Conservation (phyloP, 2,888 invertebrate genomes). For the Polyommatus iphigenia region DNA sequence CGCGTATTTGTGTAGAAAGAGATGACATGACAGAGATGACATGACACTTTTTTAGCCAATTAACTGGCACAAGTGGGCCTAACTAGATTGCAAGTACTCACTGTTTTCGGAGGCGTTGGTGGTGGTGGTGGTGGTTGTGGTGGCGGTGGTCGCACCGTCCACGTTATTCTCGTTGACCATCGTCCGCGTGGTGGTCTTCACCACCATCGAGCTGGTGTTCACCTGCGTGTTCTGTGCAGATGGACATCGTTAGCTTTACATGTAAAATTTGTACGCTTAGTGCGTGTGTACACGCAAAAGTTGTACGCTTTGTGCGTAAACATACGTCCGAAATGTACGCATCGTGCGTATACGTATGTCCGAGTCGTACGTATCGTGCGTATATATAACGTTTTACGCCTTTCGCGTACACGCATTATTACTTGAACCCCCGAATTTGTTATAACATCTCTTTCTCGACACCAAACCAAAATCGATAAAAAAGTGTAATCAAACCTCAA, state of each 20-base stretch:
- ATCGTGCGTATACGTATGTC: neutral
- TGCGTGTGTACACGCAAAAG: neutral
- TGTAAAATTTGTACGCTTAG: neutral
- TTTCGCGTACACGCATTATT: too few species aligned
- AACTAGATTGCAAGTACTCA: slow-evolving; percentile 57
- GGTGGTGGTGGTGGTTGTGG: slow-evolving; percentile 64
- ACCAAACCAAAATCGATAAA: too few species aligned
- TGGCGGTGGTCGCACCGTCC: slow-evolving; percentile 61
- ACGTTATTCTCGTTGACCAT: slow-evolving; percentile 70
- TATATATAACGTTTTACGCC: slow-evolving; percentile 4
- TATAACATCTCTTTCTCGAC: too few species aligned
- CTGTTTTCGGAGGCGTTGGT: slow-evolving; percentile 74
- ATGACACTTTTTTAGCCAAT: too few species aligned
- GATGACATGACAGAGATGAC: too few species aligned
- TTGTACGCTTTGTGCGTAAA: neutral
- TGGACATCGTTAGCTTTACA: neutral
- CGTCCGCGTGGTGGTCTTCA: slow-evolving; percentile 82
- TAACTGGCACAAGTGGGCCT: neutral
- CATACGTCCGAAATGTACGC: neutral
- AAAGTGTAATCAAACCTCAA: too few species aligned
- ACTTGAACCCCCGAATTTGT: too few species aligned
- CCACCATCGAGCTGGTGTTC: slow-evolving; percentile 78
- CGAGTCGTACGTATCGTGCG: neutral
- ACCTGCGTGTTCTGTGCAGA: slow-evolving; percentile 70
- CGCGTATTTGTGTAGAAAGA: too few species aligned